phyloP scores from a whole-genome alignment of 2,113 vertebrate genomes.

The Marcusenius ussheri region DNA sequence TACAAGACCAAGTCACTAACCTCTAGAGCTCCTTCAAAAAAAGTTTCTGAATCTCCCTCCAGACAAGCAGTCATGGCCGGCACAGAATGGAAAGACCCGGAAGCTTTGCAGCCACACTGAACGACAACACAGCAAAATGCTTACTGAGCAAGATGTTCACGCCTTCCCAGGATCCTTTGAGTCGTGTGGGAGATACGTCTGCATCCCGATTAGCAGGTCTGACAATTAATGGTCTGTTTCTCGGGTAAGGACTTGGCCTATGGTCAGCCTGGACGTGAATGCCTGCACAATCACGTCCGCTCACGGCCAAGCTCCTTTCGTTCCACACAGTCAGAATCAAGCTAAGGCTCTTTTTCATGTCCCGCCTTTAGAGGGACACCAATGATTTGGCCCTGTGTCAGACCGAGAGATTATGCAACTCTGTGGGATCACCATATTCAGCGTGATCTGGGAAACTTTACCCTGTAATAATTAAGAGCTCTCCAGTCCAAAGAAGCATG shows the following conservation, averaged over 20 bases:
- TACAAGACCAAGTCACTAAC: background rate
- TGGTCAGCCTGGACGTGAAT: background rate
- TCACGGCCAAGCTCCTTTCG: constrained; percentile 48
- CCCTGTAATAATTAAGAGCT: constrained; percentile 36
- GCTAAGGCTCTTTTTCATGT: constrained; percentile 38
- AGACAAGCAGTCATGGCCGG: background rate
- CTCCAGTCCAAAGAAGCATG: constrained; percentile 47
- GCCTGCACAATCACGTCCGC: constrained; percentile 38
- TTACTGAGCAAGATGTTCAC: background rate
- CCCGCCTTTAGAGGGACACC: constrained; percentile 29
- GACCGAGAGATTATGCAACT: constrained; percentile 33
- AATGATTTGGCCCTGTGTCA: constrained; percentile 33
- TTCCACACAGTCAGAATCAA: constrained; percentile 54
- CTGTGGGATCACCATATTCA: constrained; percentile 32
- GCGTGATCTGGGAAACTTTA: constrained; percentile 31
- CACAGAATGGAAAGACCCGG: background rate
- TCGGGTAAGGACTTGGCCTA: constrained; percentile 40
- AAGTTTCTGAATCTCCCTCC: background rate
- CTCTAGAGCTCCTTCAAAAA: background rate
- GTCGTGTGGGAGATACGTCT: background rate
- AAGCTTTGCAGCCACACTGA: background rate
- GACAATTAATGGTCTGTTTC: constrained; percentile 30
- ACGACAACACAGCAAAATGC: background rate
- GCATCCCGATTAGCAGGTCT: constrained; percentile 15
- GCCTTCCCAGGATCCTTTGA: constrained; percentile 18